A percentile compares a stretch with the other conserved stretches of the same genome.
Evolutionary conservation across 2,797 vertebrate species (phyloP).

Genomic region (Bradypus variegatus): DNA sequence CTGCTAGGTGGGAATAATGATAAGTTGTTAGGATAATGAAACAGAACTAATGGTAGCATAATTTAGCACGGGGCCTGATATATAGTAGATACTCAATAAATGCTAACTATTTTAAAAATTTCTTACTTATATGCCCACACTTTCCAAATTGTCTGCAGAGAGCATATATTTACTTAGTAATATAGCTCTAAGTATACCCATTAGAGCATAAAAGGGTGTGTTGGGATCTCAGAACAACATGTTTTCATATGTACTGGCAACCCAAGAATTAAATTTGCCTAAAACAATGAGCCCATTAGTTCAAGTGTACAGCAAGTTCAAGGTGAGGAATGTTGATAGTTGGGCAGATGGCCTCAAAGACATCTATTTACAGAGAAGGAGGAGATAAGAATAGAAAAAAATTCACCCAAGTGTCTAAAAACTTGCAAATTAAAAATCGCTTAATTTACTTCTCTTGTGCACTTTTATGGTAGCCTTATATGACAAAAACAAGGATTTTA

Average conservation of each 20-base stretch:
- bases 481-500: constrained; percentile 23
- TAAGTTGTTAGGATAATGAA: constrained; percentile 19
- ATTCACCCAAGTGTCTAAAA: background rate
- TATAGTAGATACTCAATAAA: background rate
- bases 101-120: background rate
- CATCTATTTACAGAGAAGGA: constrained; percentile 2
- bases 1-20: constrained; percentile 3
- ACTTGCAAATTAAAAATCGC: constrained; percentile 20
- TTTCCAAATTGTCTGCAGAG: constrained; percentile 6
- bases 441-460: constrained; percentile 7
- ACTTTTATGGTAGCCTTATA: constrained; percentile 15
- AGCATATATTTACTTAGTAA: background rate
- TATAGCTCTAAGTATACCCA: background rate
- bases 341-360: background rate
- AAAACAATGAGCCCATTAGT: background rate
- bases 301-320: constrained; percentile 29
- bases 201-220: background rate
- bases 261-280: constrained; percentile 22
- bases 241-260: background rate
- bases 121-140: background rate
- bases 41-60: constrained; percentile 15
- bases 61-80: background rate
- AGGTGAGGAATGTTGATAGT: constrained; percentile 31
- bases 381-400: constrained; percentile 1
- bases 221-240: background rate